phyloP scores from a whole-genome alignment of 2,888 invertebrate species.

The Limnephilus lunatus region DNA sequence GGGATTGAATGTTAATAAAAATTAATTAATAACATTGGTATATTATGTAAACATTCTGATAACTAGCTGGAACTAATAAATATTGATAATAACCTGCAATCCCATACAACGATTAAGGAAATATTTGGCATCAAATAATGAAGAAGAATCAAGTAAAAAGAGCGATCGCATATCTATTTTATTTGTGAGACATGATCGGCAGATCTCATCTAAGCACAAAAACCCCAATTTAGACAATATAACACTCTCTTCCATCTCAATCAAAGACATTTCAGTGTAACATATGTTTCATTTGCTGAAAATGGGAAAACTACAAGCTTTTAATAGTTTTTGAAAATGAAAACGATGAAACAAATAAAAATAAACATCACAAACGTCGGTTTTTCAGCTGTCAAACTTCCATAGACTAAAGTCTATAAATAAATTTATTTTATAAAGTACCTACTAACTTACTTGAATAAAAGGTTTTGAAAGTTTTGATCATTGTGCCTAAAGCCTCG shows the following conservation, averaged over 20 bases:
- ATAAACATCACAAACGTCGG: slow-evolving; percentile 9
- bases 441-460: too few species aligned
- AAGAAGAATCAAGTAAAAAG: background rate
- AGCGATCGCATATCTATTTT: slow-evolving; percentile 24
- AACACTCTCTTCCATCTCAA: slow-evolving; percentile 27
- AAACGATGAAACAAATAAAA: slow-evolving; percentile 3
- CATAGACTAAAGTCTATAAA: background rate
- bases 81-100: background rate
- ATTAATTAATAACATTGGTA: background rate
- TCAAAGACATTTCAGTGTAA: slow-evolving; percentile 9
- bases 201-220: slow-evolving; percentile 5
- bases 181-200: slow-evolving; percentile 22
- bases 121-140: slow-evolving; percentile 15
- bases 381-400: background rate
- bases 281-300: background rate
- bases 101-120: slow-evolving; percentile 12
- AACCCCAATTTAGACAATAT: slow-evolving; percentile 23
- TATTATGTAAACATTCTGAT: background rate
- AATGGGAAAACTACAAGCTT: background rate
- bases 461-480: too few species aligned
- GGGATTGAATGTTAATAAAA: background rate
- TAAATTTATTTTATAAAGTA: too few species aligned
- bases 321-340: background rate
- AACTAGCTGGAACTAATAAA: background rate
- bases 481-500: too few species aligned